Evolutionary conservation across 2,797 vertebrate species (phyloP).

Genomic region (Hoplostethus mediterraneus): DNA sequence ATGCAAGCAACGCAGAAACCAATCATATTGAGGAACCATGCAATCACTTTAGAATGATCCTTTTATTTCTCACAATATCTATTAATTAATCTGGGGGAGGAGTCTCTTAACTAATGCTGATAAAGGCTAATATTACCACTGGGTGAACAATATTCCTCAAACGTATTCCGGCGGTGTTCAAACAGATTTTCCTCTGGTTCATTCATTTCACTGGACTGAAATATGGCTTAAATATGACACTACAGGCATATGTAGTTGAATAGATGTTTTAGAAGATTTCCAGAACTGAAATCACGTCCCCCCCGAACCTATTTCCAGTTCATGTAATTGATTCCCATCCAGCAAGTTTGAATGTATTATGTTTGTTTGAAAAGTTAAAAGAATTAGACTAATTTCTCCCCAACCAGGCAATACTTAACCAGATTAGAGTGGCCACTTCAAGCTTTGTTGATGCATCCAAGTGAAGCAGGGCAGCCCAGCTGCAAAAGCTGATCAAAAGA

Average conservation of each 20-base stretch:
- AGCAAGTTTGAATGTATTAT: constrained; percentile 82
- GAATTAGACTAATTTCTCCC: constrained; percentile 82
- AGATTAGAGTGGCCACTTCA: constrained; percentile 86
- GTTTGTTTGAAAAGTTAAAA: constrained; percentile 87
- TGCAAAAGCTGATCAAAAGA: constrained; percentile 85
- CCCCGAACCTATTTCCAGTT: constrained; percentile 74
- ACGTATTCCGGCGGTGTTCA: constrained; percentile 56
- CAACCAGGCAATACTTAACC: constrained; percentile 83
- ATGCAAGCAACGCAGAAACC: constrained; percentile 10
- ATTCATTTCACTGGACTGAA: constrained; percentile 70
- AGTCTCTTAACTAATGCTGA: constrained; percentile 61
- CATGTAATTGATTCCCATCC: constrained; percentile 80
- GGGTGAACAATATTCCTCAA: constrained; percentile 61
- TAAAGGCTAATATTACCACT: constrained; percentile 47
- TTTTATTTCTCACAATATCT: constrained; percentile 52
- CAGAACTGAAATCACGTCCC: constrained; percentile 65
- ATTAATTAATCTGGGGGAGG: constrained; percentile 43
- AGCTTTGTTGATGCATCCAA: constrained; percentile 84
- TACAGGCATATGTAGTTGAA: constrained; percentile 71
- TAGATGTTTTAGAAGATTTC: constrained; percentile 70
- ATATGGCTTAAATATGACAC: constrained; percentile 68
- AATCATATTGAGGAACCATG: constrained; percentile 40
- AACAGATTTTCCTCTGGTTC: constrained; percentile 60
- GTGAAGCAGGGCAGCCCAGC: constrained; percentile 84
- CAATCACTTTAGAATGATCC: constrained; percentile 48